These are phyloP conservation scores for Dinoponera quadriceps DNA, from an alignment of 1,140 invertebrate genomes.

Conservation along the genomic window DNA sequence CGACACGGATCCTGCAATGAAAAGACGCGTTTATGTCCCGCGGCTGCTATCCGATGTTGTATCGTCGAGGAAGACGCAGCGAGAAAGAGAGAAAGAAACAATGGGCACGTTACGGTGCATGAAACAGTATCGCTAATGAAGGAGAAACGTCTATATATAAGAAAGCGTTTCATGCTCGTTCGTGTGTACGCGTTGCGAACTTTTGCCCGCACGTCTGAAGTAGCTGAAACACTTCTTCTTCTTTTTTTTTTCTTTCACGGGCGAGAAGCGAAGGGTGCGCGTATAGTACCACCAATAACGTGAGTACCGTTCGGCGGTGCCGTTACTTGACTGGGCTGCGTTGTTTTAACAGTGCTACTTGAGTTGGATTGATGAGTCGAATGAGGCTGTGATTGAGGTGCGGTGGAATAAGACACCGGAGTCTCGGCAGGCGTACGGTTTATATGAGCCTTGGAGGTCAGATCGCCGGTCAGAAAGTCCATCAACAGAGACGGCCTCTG, in stretches of 20 bases:
- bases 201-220: no score
- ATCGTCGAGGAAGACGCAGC: no score
- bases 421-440: slow-evolving; percentile 82
- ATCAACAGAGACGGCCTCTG: slow-evolving; percentile 83
- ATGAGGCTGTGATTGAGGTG: slow-evolving; percentile 72
- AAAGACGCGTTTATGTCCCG: not conserved
- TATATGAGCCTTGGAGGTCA: slow-evolving; percentile 80
- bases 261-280: not conserved
- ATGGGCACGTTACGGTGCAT: no score
- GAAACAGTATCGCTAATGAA: no score
- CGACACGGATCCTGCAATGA: slow-evolving; percentile 80
- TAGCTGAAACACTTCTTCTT: not conserved
- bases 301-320: slow-evolving; percentile 62
- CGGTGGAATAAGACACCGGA: slow-evolving; percentile 78
- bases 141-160: no score
- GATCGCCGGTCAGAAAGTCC: slow-evolving; percentile 83
- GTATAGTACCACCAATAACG: slow-evolving; percentile 64
- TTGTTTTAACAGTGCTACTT: slow-evolving; percentile 77
- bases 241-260: not conserved
- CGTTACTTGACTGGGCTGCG: slow-evolving; percentile 77
- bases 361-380: slow-evolving; percentile 80
- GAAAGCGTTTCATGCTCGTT: no score
- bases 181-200: no score
- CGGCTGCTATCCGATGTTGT: no score
- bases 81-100: no score